Conservation (phyloP, 2,113 vertebrate genomes). For the Carassius carassius region DNA sequence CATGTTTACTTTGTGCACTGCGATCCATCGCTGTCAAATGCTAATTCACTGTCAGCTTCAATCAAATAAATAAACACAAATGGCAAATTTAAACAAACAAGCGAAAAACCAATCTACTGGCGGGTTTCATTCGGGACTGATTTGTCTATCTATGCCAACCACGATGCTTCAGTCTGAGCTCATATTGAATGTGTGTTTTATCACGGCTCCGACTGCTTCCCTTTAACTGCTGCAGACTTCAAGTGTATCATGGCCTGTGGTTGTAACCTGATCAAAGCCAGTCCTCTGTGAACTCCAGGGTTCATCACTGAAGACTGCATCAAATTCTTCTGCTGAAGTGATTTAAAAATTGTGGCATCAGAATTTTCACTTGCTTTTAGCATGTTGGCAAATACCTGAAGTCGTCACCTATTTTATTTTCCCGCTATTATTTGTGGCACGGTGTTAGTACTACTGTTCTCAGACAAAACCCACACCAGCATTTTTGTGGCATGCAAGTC, state of each 20-base stretch:
- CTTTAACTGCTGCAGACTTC: slow-evolving; percentile 37
- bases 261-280: slow-evolving; percentile 44
- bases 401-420: slow-evolving; percentile 48
- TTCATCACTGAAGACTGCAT: slow-evolving; percentile 8
- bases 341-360: slow-evolving; percentile 45
- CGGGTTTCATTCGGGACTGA: slow-evolving; percentile 5
- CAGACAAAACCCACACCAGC: slow-evolving; percentile 50
- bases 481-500: slow-evolving; percentile 53
- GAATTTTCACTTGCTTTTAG: neutral
- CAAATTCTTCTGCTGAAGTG: slow-evolving; percentile 16
- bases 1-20: neutral
- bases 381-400: slow-evolving; percentile 15
- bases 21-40: neutral
- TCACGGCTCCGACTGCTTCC: neutral
- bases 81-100: slow-evolving; percentile 18
- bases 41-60: neutral
- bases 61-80: neutral
- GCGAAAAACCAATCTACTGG: neutral
- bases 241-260: slow-evolving; percentile 42
- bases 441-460: slow-evolving; percentile 50
- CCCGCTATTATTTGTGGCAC: slow-evolving; percentile 53
- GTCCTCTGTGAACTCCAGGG: slow-evolving; percentile 24
- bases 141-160: neutral
- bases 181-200: neutral
- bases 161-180: neutral